Percentiles rank a stretch among this genome's conserved stretches.
These are phyloP conservation scores for Polydrusus tereticollis DNA, from an alignment of 2,888 invertebrate species.

Conservation along the genomic window DNA sequence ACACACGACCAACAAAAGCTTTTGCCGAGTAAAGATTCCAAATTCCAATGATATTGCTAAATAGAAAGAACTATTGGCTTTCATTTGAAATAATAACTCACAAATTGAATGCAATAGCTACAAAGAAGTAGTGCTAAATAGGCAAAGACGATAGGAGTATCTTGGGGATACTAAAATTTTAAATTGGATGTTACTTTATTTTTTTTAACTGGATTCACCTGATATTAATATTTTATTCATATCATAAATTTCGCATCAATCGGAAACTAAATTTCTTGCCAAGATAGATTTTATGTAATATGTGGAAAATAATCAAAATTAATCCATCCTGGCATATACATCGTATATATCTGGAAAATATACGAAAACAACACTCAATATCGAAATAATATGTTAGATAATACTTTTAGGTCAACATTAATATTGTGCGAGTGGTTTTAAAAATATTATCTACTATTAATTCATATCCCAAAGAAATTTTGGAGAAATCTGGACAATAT, in stretches of 20 bases:
- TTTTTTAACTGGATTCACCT: not conserved
- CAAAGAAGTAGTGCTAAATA: too few species aligned
- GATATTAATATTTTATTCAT: not conserved
- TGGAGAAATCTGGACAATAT: too few species aligned
- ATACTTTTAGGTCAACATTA: not conserved
- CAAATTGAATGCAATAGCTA: too few species aligned
- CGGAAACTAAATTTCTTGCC: not conserved
- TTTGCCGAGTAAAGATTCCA: too few species aligned
- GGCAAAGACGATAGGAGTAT: too few species aligned
- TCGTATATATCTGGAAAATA: not conserved
- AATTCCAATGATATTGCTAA: too few species aligned
- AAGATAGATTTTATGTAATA: not conserved
- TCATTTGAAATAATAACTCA: too few species aligned
- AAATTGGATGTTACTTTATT: too few species aligned
- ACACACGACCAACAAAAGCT: too few species aligned
- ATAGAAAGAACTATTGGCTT: too few species aligned
- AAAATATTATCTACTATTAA: not conserved
- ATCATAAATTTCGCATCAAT: not conserved
- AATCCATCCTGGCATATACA: not conserved
- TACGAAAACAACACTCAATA: not conserved
- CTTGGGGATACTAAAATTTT: too few species aligned
- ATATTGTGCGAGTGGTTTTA: not conserved
- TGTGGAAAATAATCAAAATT: constrained; percentile 7
- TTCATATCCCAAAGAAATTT: too few species aligned
- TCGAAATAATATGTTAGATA: not conserved